Evolutionary conservation across 2,888 invertebrate species (phyloP).

Genomic region (Drepana falcataria): DNA sequence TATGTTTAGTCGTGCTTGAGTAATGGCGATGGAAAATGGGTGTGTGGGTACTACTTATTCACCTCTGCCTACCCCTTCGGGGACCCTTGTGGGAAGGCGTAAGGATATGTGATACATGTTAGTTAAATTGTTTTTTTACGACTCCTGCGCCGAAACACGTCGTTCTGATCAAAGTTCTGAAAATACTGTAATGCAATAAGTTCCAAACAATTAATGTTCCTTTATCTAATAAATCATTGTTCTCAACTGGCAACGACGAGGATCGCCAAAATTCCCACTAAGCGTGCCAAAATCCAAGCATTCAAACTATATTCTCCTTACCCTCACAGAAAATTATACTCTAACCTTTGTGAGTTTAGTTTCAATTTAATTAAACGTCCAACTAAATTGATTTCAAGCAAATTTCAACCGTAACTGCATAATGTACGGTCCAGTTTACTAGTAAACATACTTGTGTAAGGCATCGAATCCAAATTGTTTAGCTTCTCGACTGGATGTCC

Average conservation of each 20-base stretch:
- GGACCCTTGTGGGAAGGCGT: too few relatives aligned
- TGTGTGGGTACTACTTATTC: too few relatives aligned
- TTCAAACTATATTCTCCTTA: background rate
- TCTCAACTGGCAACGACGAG: background rate
- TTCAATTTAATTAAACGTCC: background rate
- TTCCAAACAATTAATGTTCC: too few relatives aligned
- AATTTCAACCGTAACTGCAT: background rate
- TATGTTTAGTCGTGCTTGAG: too few relatives aligned
- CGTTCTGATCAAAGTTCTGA: too few relatives aligned
- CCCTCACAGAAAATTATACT: background rate
- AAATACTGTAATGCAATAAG: too few relatives aligned
- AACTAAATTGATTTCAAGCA: background rate
- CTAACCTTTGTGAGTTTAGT: background rate
- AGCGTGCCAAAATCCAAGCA: background rate
- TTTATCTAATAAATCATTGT: background rate
- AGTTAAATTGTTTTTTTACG: too few relatives aligned
- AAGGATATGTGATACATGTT: too few relatives aligned
- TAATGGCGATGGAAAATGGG: too few relatives aligned
- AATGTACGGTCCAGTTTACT: background rate
- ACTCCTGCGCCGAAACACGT: too few relatives aligned
- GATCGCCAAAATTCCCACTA: background rate
- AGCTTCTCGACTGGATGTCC: constrained; percentile 14
- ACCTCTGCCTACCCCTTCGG: too few relatives aligned
- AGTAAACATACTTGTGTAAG: background rate
- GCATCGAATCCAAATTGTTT: background rate